phyloP scores from a whole-genome alignment of 2,797 vertebrate species.

The Pseudochirops corinnae region DNA sequence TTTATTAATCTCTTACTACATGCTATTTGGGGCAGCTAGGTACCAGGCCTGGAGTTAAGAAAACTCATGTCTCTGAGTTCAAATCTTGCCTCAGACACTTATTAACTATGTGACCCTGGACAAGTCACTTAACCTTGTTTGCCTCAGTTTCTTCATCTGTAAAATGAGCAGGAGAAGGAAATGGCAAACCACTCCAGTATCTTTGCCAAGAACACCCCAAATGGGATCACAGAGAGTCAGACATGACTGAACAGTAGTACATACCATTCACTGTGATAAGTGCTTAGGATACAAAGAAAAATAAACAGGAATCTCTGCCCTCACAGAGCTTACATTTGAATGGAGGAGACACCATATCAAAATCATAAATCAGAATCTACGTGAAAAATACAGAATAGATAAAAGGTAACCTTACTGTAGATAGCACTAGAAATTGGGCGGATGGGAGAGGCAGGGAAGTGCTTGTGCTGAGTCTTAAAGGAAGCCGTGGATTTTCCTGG shows the following conservation, averaged over 20 bases:
- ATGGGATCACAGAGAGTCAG: background rate
- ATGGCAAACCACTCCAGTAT: background rate
- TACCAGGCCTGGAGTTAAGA: background rate
- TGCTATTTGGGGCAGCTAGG: background rate
- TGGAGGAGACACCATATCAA: background rate
- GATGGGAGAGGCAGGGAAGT: too few relatives aligned
- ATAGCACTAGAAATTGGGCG: background rate
- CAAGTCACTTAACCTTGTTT: background rate
- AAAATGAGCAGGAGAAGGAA: background rate
- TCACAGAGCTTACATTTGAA: background rate
- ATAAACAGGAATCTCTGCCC: background rate
- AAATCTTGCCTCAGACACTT: background rate
- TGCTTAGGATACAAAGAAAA: background rate
- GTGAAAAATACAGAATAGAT: background rate
- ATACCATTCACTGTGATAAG: background rate
- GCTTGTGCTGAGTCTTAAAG: background rate
- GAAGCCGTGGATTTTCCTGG: background rate
- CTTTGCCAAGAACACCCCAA: background rate
- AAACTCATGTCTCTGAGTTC: background rate
- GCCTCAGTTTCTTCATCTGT: background rate
- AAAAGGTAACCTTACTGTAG: background rate
- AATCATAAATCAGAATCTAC: background rate
- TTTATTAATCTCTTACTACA: background rate
- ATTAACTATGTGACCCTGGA: background rate
- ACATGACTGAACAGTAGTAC: background rate